Evolutionary conservation across 2,113 vertebrate genomes (phyloP), one percentile per base, ranked within the genome.

Genomic region (Dolichallabes microphthalmus): DNA sequence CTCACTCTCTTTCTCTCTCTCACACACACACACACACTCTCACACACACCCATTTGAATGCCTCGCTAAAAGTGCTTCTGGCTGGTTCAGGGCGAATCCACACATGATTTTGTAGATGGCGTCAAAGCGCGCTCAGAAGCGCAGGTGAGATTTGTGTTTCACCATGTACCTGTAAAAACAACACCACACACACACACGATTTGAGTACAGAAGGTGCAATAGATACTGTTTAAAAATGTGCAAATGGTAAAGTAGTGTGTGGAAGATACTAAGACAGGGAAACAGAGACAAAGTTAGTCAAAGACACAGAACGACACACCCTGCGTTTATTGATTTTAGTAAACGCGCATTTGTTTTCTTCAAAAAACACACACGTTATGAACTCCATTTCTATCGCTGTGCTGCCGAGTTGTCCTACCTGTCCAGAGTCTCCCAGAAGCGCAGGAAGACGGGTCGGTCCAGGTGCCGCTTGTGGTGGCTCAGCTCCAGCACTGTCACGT

Each of bases 371-470:
- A 50, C 61, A 61, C 35, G 27, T 13, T 25, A 27, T 13, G 2
- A 13, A 4, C 1, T 13, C 3, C 5, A 52, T 22, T 32, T 27
- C 17, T 45, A 20, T 15, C 3, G 4, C 22, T 35, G n/a, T 52
- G 19, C 88, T 90, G 88, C n/a, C 1, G 32, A 35, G 9, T n/a
- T 8, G 6, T 4, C 1, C 4, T 53, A 99, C 98, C 96, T 98
- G 95, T 99, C 98, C 86, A 99, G 92, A 2, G 97, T 99, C 91
- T 99, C 98, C 98, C 98, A 99, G 92, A 99, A 99, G 88, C 96
- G 95, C 60, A 99, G 93, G 90, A 99, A 99, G 66, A 99, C 95
- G 4, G 98, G 97, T 84, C 97, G 95, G 93, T 99, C 98, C 92
- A 99, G 93, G 88, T 99, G 98, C 52, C 98, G 95, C 90, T 97